Conservation (phyloP, 2,113 vertebrate species). For the Eurystomus gularis region DNA sequence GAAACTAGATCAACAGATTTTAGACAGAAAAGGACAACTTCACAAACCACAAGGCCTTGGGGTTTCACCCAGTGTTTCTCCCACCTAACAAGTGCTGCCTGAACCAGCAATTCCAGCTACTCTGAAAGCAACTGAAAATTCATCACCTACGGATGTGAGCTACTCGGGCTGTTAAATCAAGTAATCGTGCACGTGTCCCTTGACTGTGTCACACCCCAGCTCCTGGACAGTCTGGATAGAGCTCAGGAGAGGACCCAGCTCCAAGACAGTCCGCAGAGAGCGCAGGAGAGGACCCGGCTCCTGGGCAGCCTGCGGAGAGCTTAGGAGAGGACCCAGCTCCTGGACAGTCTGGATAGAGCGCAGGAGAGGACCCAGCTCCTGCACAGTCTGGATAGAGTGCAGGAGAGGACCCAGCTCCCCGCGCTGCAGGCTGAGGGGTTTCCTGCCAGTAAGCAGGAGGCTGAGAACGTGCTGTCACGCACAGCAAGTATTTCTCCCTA, state of each 20-base stretch:
- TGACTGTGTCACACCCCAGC: too few relatives aligned
- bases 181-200: rapidly evolving
- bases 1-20: neutral
- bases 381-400: neutral
- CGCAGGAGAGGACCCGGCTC: neutral
- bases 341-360: neutral
- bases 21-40: neutral
- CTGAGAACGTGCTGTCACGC: neutral
- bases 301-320: neutral
- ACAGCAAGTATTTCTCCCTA: neutral
- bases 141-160: neutral
- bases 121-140: neutral
- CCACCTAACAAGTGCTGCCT: neutral
- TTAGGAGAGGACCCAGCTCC: neutral
- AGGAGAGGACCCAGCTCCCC: neutral
- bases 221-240: neutral
- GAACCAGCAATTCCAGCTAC: neutral
- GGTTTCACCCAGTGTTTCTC: neutral
- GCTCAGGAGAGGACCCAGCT: neutral
- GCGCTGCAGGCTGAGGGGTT: rapidly evolving
- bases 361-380: neutral
- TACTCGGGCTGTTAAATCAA: neutral
- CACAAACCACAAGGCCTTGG: neutral
- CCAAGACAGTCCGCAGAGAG: neutral
- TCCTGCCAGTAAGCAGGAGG: neutral